These are phyloP conservation scores for Acanthurus lineatus DNA, from an alignment of 2,797 vertebrate genomes.

Conservation along the genomic window DNA sequence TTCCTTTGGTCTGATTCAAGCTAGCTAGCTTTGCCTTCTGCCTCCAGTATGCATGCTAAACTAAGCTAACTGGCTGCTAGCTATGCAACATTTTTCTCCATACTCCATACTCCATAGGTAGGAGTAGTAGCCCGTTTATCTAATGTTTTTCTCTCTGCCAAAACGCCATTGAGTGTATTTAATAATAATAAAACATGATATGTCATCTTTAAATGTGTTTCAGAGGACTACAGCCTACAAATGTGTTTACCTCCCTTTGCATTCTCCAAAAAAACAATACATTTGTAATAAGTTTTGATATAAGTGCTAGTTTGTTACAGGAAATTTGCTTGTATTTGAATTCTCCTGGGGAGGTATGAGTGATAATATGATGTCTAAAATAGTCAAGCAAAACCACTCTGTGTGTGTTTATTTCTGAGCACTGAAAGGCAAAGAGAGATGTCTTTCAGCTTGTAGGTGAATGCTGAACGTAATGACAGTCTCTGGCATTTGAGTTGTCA, in stretches of 20 bases:
- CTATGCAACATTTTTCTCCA: neutral
- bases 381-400: conserved; percentile 18
- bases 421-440: conserved; percentile 18
- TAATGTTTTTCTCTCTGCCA: neutral
- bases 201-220: too few relatives aligned
- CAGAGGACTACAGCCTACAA: neutral
- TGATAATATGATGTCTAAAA: conserved; percentile 40
- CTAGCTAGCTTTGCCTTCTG: neutral
- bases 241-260: neutral
- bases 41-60: neutral
- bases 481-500: conserved; percentile 66
- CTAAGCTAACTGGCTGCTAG: neutral
- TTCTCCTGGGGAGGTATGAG: conserved; percentile 6
- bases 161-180: neutral
- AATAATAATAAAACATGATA: too few relatives aligned
- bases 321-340: conserved; percentile 40
- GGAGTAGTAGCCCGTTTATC: too few relatives aligned
- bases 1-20: neutral
- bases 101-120: neutral
- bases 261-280: neutral
- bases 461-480: conserved; percentile 52
- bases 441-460: conserved; percentile 49
- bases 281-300: conserved; percentile 20
- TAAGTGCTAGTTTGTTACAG: conserved; percentile 49
- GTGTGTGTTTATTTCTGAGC: conserved; percentile 37